Base-by-base conservation (phyloP, 1,140 invertebrate genomes). In the Drosophila insularis region DNA sequence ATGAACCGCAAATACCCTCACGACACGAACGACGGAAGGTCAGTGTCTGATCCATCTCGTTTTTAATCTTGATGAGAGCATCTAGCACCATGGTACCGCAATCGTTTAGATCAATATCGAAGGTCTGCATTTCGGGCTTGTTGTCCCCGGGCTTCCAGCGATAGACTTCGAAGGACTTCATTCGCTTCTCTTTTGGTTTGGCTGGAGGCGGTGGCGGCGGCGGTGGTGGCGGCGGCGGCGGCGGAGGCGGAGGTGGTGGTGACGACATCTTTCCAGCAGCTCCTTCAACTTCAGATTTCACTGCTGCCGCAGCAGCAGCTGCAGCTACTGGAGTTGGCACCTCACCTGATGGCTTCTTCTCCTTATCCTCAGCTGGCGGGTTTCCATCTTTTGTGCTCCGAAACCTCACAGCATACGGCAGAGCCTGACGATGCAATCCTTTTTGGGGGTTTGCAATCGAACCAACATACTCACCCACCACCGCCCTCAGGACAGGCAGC, bases 11-110 rank as follows among this genome's bases (percentile, higher is more conserved):
- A 78, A 99, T 99, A 19, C 98, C 97, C 93, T 99, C 98, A 55
- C 98, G 95, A 85, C 98, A 99, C 1, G 98, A 99, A 53, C 98
- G 94, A 59, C 98, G 94, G 91, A 99, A 99, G 7, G 98, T 98
- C 64, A 99, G 93, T 0, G 98, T 98, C 0, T 98, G 96, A 92
- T 99, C 98, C 2, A 98, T 94, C 92, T 99, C 97, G 93, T 98
- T 99, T 92, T 99, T 99, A 60, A 99, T 99, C 92, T 99, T 99
- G 71, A 99, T 97, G 40, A 99, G 92, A 0, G 97, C 98, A 93
- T 99, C 98, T 54, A 99, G 93, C 11, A 99, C 96, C 98, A 99
- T 99, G 2, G 98, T 96, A 11, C 98, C 98, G 93, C 98, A 99
- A 7, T 95, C 92, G 80, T 97, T 97, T n/a, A 99, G 92, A 92